Conservation (phyloP, 2,888 invertebrate genomes). For the Yponomeuta cagnagella region DNA sequence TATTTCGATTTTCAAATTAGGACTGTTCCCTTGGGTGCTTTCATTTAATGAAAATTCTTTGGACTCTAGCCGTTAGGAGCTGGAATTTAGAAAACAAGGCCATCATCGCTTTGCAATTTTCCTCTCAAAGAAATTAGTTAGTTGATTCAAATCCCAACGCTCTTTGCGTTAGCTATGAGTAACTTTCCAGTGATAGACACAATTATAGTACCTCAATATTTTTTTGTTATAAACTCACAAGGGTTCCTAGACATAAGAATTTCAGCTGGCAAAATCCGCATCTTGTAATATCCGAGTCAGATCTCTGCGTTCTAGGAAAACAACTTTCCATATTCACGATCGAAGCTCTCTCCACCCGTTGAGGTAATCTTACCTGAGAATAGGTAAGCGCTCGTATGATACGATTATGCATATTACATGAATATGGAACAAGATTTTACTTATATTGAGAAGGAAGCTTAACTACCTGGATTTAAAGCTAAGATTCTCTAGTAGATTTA, state of each 20-base stretch:
- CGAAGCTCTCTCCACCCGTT: neutral
- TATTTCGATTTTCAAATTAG: neutral
- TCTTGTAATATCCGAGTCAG: neutral
- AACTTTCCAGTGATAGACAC: too few species aligned
- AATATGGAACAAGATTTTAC: constrained; percentile 13
- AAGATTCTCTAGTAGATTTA: constrained; percentile 1
- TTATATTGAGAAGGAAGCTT: constrained; percentile 7
- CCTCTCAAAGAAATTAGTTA: too few species aligned
- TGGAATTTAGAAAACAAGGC: neutral
- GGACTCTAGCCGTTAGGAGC: neutral
- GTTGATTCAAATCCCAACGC: too few species aligned
- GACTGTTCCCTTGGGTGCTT: neutral
- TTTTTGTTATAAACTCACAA: too few species aligned
- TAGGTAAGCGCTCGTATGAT: constrained; percentile 15
- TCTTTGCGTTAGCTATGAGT: too few species aligned
- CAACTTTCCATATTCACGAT: neutral
- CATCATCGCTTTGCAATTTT: neutral
- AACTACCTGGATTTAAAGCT: neutral
- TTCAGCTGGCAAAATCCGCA: neutral
- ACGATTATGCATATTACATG: constrained; percentile 17
- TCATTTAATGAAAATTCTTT: neutral
- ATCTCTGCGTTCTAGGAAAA: neutral
- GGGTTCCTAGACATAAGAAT: neutral
- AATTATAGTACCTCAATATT: too few species aligned
- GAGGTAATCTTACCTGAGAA: constrained; percentile 12